Evolutionary conservation across 2,888 invertebrate species (phyloP), one percentile per base, ranked within the genome.

Genomic region (Papilio elwesi): DNA sequence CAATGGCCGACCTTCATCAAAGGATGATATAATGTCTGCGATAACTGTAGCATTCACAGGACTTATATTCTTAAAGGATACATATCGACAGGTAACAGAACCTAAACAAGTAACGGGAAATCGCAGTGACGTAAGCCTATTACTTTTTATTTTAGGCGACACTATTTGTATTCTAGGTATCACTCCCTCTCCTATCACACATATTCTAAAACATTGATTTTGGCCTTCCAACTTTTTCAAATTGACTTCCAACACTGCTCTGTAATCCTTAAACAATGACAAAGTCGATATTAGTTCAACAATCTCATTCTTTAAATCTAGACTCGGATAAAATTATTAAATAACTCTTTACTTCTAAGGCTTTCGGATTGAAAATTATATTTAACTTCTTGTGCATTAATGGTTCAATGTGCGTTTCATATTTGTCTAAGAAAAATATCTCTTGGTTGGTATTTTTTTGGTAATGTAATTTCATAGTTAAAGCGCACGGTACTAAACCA

Each of bases 71-170:
- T 88, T 88, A 69, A 92, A 90, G 15, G 80, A 75, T 69, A 93
- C 88, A n/a, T 77, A 65, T 78, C 84, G 88, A 57, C 73, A 81
- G 64, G 83, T 88, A 12, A 87, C 78, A 12, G 93, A 90, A 38
- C 92, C 93, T 51, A 93, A 81, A 76, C 92, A 93, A 9, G 93
- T 93, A 0, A 92, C 87, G 8, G 93, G 90, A 74, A 93, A 90
- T 13, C 78, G 80, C 0, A 93, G 80, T 12, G 81, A 38, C 6
- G 87, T 82, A 26, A 87, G 79, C 73, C 84, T 85, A 38, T 86
- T 82, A 52, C 87, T 85, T 75, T 77, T 85, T 47, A 88, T 73
- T 36, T 71, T 75, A 0, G 93, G 93, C 43, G 80, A 77, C 5
- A 91, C 55, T 76, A 93, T 76, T 67, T 80, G 76, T 76, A 93